phyloP scores from a whole-genome alignment of 2,888 invertebrate species.

The Pollenia amentaria region DNA sequence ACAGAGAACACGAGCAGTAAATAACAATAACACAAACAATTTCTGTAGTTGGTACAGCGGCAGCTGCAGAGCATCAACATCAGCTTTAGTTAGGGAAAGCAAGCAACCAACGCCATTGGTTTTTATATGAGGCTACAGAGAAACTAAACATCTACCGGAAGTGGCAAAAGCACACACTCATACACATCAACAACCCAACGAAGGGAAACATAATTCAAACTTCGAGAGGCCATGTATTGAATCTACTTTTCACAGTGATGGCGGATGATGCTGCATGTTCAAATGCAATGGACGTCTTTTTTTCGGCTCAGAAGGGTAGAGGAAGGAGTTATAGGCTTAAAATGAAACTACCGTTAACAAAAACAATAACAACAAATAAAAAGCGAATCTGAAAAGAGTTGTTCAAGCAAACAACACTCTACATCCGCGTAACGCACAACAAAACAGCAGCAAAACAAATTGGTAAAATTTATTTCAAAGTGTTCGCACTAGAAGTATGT shows the following conservation, averaged over 20 bases:
- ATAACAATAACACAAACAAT: constrained; percentile 30
- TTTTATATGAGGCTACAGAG: constrained; percentile 37
- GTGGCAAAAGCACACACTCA: constrained; percentile 54
- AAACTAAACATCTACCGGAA: constrained; percentile 69
- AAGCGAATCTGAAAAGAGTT: constrained; percentile 42
- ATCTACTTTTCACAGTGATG: constrained; percentile 47
- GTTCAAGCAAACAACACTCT: constrained; percentile 54
- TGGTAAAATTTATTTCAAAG: constrained; percentile 19
- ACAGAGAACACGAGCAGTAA: constrained; percentile 1
- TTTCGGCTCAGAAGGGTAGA: background rate
- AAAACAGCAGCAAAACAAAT: constrained; percentile 53
- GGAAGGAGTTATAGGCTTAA: constrained; percentile 53
- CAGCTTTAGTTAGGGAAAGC: constrained; percentile 10
- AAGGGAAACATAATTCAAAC: constrained; percentile 74
- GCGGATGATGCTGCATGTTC: constrained; percentile 5
- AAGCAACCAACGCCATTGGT: constrained; percentile 41
- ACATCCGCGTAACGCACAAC: constrained; percentile 60
- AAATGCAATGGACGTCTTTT: constrained; percentile 1
- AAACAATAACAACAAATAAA: constrained; percentile 15
- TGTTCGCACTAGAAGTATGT: background rate
- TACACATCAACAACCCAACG: constrained; percentile 25
- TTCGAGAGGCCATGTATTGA: constrained; percentile 72
- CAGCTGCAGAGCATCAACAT: background rate
- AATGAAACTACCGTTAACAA: constrained; percentile 4
- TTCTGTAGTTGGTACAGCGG: background rate